phyloP scores from a whole-genome alignment of 2,113 vertebrate species.

The Ornithorhynchus anatinus region DNA sequence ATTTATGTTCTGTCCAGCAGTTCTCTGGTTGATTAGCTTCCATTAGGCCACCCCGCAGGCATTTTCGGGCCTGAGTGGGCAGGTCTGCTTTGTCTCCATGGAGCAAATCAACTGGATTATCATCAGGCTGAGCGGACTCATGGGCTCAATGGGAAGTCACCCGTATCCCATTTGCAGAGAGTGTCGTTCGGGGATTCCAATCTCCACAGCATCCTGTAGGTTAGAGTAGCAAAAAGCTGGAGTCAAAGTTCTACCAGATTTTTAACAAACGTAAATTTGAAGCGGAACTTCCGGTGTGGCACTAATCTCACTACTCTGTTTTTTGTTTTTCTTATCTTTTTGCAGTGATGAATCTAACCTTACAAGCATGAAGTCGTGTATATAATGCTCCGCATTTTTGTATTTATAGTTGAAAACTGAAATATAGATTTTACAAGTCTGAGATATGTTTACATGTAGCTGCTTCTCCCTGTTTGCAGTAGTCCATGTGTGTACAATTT shows the following conservation, averaged over 20 bases:
- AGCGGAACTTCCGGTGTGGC: background rate
- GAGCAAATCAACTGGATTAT: too few species aligned
- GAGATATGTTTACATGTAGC: constrained; percentile 81
- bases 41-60: too few species aligned
- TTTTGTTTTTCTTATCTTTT: constrained; percentile 79
- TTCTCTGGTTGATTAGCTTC: background rate
- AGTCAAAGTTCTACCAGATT: constrained; percentile 8
- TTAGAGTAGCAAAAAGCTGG: background rate
- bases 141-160: too few species aligned
- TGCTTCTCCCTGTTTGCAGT: constrained; percentile 79
- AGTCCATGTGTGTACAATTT: constrained; percentile 51
- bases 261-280: constrained; percentile 17
- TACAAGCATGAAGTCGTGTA: constrained; percentile 98
- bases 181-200: too few species aligned
- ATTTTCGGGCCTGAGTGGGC: too few species aligned
- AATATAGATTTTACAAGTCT: constrained; percentile 73
- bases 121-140: too few species aligned
- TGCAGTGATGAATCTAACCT: constrained; percentile 98
- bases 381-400: constrained; percentile 90
- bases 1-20: background rate
- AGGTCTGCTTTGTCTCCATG: too few species aligned
- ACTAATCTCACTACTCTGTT: constrained; percentile 68
- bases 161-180: too few species aligned
- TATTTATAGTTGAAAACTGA: constrained; percentile 93
- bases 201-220: background rate